Evolutionary conservation across 1,140 invertebrate species (phyloP).

Genomic region (Ephestia elutella): DNA sequence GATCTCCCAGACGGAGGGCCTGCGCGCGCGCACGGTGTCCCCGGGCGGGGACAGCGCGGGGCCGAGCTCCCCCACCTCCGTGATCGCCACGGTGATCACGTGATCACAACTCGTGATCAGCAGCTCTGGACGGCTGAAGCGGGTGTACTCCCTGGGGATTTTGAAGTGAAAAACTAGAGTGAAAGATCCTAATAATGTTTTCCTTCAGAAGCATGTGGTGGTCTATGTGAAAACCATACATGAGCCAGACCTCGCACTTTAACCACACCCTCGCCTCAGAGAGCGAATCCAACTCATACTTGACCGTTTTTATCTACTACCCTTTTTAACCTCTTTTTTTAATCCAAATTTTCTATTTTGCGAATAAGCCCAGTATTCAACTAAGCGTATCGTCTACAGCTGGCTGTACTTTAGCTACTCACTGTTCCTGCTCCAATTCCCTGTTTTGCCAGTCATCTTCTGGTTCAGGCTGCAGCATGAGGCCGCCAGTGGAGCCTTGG

Average conservation of each 20-base stretch:
- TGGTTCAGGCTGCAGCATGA: conserved; percentile 29
- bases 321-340: too few relatives aligned
- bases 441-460: conserved; percentile 17
- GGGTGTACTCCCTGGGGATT: conserved; percentile 22
- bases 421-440: conserved; percentile 26
- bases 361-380: too few relatives aligned
- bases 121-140: conserved; percentile 23
- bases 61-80: not conserved
- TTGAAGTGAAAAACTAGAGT: not conserved
- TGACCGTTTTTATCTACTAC: too few relatives aligned
- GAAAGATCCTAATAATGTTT: too few relatives aligned
- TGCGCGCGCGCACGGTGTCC: conserved; percentile 29
- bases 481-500: conserved; percentile 37
- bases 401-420: too few relatives aligned
- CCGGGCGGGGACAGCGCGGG: conserved; percentile 26
- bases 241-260: too few relatives aligned
- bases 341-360: too few relatives aligned
- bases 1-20: conserved; percentile 45
- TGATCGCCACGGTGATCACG: conserved; percentile 25
- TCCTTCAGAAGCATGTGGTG: too few relatives aligned
- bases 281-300: too few relatives aligned
- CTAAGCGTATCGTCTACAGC: too few relatives aligned
- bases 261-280: too few relatives aligned
- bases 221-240: too few relatives aligned
- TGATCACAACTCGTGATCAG: conserved; percentile 45